These are phyloP conservation scores for Eulemur rufifrons DNA, from an alignment of 2,113 vertebrate species.

Conservation along the genomic window DNA sequence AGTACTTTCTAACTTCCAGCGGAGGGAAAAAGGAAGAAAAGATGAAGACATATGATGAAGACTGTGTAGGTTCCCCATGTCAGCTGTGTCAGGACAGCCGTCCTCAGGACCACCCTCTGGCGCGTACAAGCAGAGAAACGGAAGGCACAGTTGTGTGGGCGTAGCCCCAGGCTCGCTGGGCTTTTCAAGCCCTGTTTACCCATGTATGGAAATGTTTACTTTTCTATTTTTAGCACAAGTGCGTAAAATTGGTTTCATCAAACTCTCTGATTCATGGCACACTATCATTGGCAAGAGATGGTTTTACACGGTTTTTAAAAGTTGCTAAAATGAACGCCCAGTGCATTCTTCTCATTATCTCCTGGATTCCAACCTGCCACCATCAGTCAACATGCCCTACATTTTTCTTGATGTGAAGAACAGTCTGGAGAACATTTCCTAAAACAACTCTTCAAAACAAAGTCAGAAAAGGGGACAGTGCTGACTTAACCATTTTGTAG, in stretches of 20 bases:
- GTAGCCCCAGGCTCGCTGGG: too few species aligned
- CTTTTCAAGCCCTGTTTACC: neutral
- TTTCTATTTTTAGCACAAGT: neutral
- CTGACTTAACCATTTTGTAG: neutral
- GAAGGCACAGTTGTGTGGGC: too few species aligned
- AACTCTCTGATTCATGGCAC: neutral
- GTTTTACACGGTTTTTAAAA: constrained; percentile 25
- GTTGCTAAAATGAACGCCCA: neutral
- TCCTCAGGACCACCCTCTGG: neutral
- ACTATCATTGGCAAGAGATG: neutral
- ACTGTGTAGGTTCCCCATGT: too few species aligned
- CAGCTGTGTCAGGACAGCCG: neutral
- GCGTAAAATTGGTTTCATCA: neutral
- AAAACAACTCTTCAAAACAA: neutral
- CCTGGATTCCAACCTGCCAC: neutral
- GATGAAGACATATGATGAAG: neutral
- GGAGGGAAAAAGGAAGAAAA: neutral
- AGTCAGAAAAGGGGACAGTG: neutral
- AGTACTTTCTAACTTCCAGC: neutral
- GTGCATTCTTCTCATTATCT: neutral
- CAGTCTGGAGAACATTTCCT: neutral
- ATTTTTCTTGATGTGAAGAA: constrained; percentile 20
- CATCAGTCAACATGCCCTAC: neutral
- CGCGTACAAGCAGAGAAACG: neutral
- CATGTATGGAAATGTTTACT: neutral